Conservation (phyloP, 1,140 invertebrate genomes). For the Hermetia illucens region DNA sequence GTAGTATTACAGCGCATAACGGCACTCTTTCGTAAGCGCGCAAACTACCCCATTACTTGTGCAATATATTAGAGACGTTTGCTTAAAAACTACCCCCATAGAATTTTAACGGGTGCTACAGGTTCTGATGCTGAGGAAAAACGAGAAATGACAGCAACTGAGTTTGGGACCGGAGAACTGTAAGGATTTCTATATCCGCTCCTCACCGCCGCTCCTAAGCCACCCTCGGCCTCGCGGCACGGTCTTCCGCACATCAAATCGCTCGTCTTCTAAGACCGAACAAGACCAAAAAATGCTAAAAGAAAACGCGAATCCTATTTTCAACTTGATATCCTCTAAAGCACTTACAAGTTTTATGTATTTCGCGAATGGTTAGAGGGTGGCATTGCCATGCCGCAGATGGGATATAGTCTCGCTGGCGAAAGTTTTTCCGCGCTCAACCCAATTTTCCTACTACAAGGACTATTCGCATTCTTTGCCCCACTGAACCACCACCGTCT, state of each 20-base stretch:
- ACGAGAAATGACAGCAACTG: too few species aligned
- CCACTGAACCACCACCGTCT: too few species aligned
- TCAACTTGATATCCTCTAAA: conserved; percentile 1
- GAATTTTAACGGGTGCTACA: too few species aligned
- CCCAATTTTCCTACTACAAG: too few species aligned
- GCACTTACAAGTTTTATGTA: conserved; percentile 1
- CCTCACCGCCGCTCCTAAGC: neutral
- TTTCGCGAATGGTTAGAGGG: too few species aligned
- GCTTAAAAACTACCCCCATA: neutral
- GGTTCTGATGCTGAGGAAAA: too few species aligned
- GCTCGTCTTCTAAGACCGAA: neutral
- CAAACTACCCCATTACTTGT: neutral
- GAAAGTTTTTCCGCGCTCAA: neutral
- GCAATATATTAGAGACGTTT: neutral
- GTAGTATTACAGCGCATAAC: neutral
- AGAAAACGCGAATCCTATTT: conserved; percentile 1
- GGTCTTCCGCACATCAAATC: neutral
- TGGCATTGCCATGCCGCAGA: too few species aligned
- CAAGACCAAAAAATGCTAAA: neutral
- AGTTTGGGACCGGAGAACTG: too few species aligned
- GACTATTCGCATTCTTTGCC: too few species aligned
- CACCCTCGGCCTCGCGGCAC: neutral
- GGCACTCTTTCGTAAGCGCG: neutral
- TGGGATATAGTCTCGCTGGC: neutral
- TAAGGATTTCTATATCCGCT: too few species aligned